Percentiles rank a stretch among this genome's conserved stretches.
Evolutionary conservation across 2,888 invertebrate genomes (phyloP).

Genomic region (Oligia latruncula): DNA sequence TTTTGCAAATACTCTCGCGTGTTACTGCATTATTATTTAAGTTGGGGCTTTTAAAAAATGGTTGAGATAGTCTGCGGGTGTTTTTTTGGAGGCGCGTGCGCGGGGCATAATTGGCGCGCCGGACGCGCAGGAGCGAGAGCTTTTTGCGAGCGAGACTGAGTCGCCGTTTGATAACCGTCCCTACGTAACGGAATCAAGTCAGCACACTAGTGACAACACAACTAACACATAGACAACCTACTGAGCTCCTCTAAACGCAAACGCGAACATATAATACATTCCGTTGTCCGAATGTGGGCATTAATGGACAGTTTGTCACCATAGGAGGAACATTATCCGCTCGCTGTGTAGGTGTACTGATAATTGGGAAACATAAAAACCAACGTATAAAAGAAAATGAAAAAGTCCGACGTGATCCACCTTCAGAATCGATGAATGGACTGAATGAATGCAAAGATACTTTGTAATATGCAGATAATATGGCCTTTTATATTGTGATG

Average conservation of each 20-base stretch:
- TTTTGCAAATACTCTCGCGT: conserved; percentile 89
- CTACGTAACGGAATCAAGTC: conserved; percentile 67
- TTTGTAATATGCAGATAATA: conserved; percentile 48
- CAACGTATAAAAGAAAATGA: conserved; percentile 31
- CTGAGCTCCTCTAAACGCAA: conserved; percentile 12
- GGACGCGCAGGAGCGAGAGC: conserved; percentile 76
- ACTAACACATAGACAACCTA: conserved; percentile 9
- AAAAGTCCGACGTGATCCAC: conserved; percentile 19
- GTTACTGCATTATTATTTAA: conserved; percentile 90
- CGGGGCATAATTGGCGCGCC: conserved; percentile 86
- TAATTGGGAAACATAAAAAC: conserved; percentile 51
- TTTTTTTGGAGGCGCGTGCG: conserved; percentile 90
- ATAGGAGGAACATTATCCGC: conserved; percentile 40
- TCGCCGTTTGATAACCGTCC: conserved; percentile 70
- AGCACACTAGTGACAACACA: conserved; percentile 22
- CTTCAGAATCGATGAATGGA: conserved; percentile 34
- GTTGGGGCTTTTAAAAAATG: conserved; percentile 86
- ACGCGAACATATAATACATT: conserved; percentile 24
- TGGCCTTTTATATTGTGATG: conserved; percentile 40
- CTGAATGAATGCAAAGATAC: conserved; percentile 24
- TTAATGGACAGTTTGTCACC: conserved; percentile 55
- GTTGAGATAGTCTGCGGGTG: conserved; percentile 81
- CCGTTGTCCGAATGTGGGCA: conserved; percentile 39
- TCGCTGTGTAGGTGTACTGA: conserved; percentile 51
- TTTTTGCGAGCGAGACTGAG: conserved; percentile 72